Percentiles rank a stretch among this genome's conserved stretches.
Conservation (phyloP, 2,888 invertebrate genomes). For the Aelia acuminata region DNA sequence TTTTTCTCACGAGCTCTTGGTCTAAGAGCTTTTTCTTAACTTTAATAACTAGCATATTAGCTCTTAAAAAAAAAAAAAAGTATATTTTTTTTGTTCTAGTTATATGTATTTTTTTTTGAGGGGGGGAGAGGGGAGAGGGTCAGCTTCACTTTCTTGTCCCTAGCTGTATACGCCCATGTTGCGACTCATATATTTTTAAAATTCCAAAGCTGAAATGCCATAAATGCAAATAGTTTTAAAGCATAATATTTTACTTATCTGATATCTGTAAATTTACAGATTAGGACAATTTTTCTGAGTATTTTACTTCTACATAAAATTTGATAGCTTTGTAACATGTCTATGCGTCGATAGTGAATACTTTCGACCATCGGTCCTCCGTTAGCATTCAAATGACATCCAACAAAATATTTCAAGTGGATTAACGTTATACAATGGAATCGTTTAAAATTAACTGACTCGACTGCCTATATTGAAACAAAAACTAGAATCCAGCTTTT, state of each 20-base stretch:
- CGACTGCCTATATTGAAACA: constrained; percentile 66
- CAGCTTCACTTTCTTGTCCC: too few species aligned
- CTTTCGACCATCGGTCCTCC: constrained; percentile 13
- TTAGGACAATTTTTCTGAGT: background rate
- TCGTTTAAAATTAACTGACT: constrained; percentile 65
- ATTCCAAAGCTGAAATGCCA: too few species aligned
- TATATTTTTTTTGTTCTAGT: too few species aligned
- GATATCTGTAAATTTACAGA: background rate
- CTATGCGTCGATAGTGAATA: background rate
- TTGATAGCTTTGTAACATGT: background rate
- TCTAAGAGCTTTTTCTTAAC: too few species aligned
- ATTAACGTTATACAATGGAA: background rate
- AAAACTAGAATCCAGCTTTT: constrained; percentile 19
- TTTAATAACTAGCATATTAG: too few species aligned
- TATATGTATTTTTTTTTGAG: too few species aligned
- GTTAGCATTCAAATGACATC: background rate
- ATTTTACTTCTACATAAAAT: background rate
- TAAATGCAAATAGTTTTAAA: background rate
- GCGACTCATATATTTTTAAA: too few species aligned
- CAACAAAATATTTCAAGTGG: background rate
- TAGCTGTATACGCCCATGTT: too few species aligned
- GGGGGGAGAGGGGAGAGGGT: too few species aligned
- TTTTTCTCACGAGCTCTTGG: too few species aligned
- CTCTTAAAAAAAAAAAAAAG: too few species aligned
- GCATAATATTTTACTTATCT: background rate